Conservation (phyloP, 2,888 invertebrate genomes). For the Cataglyphis rosenhaueri region DNA sequence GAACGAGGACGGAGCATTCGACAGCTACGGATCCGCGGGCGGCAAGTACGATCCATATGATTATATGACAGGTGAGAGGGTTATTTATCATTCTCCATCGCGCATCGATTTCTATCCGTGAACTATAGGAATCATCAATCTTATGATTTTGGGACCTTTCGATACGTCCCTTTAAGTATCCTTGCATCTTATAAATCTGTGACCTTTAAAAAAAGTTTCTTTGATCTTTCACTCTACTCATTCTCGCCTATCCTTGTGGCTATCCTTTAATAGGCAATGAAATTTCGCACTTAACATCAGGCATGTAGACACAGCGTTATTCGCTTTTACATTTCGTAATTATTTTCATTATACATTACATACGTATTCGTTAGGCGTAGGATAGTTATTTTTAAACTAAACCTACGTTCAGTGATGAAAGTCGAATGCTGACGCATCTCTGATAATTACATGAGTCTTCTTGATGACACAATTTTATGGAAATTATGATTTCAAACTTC, state of each 20-base stretch:
- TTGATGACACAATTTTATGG: background rate
- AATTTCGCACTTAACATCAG: background rate
- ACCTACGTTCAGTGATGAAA: constrained; percentile 32
- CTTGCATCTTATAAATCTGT: background rate
- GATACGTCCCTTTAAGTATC: background rate
- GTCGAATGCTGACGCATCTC: background rate
- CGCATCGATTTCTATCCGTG: background rate
- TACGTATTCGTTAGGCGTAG: constrained; percentile 1
- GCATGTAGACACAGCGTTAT: background rate
- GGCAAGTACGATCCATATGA: constrained; percentile 82
- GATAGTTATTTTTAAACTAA: constrained; percentile 31
- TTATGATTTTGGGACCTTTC: background rate
- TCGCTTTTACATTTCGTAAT: constrained; percentile 32
- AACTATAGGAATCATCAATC: background rate
- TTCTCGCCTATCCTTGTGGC: background rate
- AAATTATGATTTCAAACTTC: constrained; percentile 12
- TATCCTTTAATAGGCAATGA: background rate
- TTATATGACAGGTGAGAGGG: constrained; percentile 82
- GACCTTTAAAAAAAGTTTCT: background rate
- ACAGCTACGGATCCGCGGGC: constrained; percentile 80
- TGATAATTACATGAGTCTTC: constrained; percentile 21
- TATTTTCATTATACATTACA: background rate
- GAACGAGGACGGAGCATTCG: constrained; percentile 80
- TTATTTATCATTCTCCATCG: constrained; percentile 2
- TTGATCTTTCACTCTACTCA: background rate